Base-by-base conservation (phyloP, 2,797 vertebrate genomes). In the Martes flavigula region DNA sequence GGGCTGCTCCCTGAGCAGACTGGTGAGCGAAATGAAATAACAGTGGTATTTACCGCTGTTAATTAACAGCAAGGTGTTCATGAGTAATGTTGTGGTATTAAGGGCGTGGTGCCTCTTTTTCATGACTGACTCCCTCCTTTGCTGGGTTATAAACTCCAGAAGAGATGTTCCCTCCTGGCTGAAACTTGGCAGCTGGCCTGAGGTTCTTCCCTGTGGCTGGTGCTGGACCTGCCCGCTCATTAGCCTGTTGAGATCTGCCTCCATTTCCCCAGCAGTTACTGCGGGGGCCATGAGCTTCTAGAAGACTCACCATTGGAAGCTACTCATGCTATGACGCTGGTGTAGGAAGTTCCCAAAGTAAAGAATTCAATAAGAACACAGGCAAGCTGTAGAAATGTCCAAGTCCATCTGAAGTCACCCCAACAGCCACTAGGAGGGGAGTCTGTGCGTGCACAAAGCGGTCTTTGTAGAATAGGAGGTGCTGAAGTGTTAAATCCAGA, bases 41-140 rank as follows among this genome's bases (percentile, higher is more conserved):
- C 98, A 96, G 97, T 98, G 96, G 98, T 77, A 72, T 94, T 98
- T 97, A 98, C 66, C 93, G 12, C 93, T 1, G 92, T 40, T 98
- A 98, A 98, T 98, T 98, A 98, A 72, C 97, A 89, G 91, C 85
- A 10, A 89, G 70, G 96, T 96, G 86, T 43, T 93, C 93, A 27
- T 98, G 98, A 98, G 98, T 98, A 98, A 99, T 98, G 97, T 82
- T 81, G 95, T 94, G 90, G 98, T 96, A 87, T 97, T 94, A 95
- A 90, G 98, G 98, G 98, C 46, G 98, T 93, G 98, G 98, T 97
- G 58, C 30, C 48, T 88, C 89, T 98, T 98, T 98, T 97, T 98
- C 97, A 97, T 98, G 96, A 96, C 98, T 62, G 94, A 97, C 94
- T 97, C 96, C 93, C 92, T 60, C 88, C 93, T 79, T 56, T 86